Evolutionary conservation across 2,888 invertebrate genomes (phyloP).

Genomic region (Morinoia aosen): DNA sequence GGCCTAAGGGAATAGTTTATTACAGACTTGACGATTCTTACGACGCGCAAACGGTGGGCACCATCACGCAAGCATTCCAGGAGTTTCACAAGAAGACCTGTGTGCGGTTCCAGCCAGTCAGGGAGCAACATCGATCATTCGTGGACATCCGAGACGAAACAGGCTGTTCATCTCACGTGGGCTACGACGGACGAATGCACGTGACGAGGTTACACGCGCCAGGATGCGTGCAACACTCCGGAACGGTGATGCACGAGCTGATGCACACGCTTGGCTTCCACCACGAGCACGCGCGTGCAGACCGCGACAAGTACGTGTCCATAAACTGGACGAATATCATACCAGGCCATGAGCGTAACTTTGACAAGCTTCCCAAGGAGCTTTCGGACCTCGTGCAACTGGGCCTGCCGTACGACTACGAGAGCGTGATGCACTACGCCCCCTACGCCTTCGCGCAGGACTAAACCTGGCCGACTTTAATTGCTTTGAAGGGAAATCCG

Average conservation of each 20-base stretch:
- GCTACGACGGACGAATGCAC: slow-evolving; percentile 54
- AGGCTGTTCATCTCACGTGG: slow-evolving; percentile 56
- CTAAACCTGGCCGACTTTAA: slow-evolving; percentile 45
- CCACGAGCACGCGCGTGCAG: slow-evolving; percentile 56
- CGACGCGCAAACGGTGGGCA: not conserved
- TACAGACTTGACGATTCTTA: slow-evolving; percentile 54
- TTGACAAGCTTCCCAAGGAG: slow-evolving; percentile 49
- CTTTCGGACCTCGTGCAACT: slow-evolving; percentile 45
- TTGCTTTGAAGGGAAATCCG: slow-evolving; percentile 47
- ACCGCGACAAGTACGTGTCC: slow-evolving; percentile 52
- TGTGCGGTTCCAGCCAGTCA: slow-evolving; percentile 32
- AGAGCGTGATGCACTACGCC: slow-evolving; percentile 54
- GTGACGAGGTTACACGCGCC: slow-evolving; percentile 54
- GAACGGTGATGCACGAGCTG: slow-evolving; percentile 57
- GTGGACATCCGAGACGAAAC: slow-evolving; percentile 53
- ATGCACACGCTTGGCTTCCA: slow-evolving; percentile 57
- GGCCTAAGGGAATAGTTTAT: slow-evolving; percentile 56
- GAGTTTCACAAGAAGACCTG: slow-evolving; percentile 56
- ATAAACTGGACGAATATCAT: slow-evolving; percentile 56
- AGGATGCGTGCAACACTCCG: slow-evolving; percentile 52
- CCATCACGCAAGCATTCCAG: slow-evolving; percentile 45
- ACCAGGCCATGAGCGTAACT: slow-evolving; percentile 54
- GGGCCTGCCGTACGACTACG: slow-evolving; percentile 54
- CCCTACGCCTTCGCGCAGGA: slow-evolving; percentile 50
- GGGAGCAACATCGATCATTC: not conserved